Evolutionary conservation across 2,888 invertebrate species (phyloP), one percentile per base, ranked within the genome.

Genomic region (Phortica okadai): DNA sequence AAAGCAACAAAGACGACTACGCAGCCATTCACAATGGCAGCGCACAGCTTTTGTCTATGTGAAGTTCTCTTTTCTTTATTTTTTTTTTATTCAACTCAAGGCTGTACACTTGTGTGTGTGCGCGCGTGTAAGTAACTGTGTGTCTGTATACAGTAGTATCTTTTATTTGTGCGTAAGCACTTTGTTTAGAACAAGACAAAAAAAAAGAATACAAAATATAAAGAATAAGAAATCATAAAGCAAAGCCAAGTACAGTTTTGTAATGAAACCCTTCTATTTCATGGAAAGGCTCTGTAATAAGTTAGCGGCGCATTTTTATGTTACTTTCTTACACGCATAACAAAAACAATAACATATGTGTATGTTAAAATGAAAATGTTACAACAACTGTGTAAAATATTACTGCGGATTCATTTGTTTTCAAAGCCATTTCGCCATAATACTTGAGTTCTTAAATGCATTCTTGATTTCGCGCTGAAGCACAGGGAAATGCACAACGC

Each of bases 21-120:
- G 33, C 33, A 33, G 33, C 33, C 42, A 44, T 25, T 67, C n/a
- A 85, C 83, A 83, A 86, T 74, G 74, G 72, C 80, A 73, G 78
- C 14, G 50, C 50, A 50, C 50, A 6, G 50, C 14, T 50, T 50
- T 11, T 8, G 50, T 50, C 14, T 33, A 33, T 33, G 33, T 50
- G 50, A 50, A 50, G 50, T 50, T 50, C 50, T 50, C 50, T 8
- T 14, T 50, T 50, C 0, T 50, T 50, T 5, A 2, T 50, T 6
- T 6, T 14, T 50, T 14, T 11, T 14, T 14, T 6, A 8, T 50
- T 50, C 50, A 11, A 50, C 50, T 11, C 50, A 11, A 11, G 10
- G 50, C 50, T 50, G 50, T 6, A 14, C 14, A 50, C 14, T 50
- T 50, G 50, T 50, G 50, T 50, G 50, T 50, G 50, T 50, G 50